Percentiles rank a stretch among this genome's conserved stretches.
These are phyloP conservation scores for Argyra leucocephala DNA, from an alignment of 2,888 invertebrate genomes.

Conservation along the genomic window DNA sequence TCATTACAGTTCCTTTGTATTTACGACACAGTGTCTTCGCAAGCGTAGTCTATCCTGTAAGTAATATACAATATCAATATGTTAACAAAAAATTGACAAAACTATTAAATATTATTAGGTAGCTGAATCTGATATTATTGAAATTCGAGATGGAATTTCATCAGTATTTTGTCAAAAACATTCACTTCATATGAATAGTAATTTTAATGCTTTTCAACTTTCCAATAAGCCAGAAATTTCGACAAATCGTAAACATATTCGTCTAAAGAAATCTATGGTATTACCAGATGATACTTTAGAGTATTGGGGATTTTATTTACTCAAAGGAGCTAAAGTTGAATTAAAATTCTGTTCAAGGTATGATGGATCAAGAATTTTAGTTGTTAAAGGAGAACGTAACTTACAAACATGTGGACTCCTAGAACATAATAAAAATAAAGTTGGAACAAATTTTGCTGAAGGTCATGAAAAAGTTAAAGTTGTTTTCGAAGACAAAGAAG, in stretches of 20 bases:
- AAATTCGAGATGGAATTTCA: slow-evolving; percentile 73
- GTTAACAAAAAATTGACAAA: too few species aligned
- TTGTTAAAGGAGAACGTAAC: slow-evolving; percentile 69
- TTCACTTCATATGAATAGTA: slow-evolving; percentile 63
- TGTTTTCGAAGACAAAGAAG: slow-evolving; percentile 51
- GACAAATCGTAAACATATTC: slow-evolving; percentile 60
- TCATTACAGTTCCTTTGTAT: slow-evolving; percentile 69
- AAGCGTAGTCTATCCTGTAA: slow-evolving; percentile 57
- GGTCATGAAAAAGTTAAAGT: slow-evolving; percentile 45
- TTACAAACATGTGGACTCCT: slow-evolving; percentile 68
- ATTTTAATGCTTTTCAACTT: slow-evolving; percentile 65
- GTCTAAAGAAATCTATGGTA: slow-evolving; percentile 70
- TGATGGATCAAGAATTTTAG: slow-evolving; percentile 68
- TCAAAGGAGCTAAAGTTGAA: slow-evolving; percentile 66
- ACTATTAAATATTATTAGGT: slow-evolving; percentile 38
- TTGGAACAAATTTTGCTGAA: slow-evolving; percentile 47
- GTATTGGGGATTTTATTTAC: slow-evolving; percentile 79
- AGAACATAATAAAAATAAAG: slow-evolving; percentile 57
- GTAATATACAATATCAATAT: too few species aligned
- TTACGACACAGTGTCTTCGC: slow-evolving; percentile 66
- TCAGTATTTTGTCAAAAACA: slow-evolving; percentile 73
- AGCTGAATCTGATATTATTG: slow-evolving; percentile 75
- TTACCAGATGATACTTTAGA: slow-evolving; percentile 77
- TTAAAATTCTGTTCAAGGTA: slow-evolving; percentile 71
- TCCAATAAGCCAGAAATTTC: slow-evolving; percentile 60